These are phyloP conservation scores for Mycogona germanica DNA, from an alignment of 2,888 invertebrate genomes.

Conservation along the genomic window DNA sequence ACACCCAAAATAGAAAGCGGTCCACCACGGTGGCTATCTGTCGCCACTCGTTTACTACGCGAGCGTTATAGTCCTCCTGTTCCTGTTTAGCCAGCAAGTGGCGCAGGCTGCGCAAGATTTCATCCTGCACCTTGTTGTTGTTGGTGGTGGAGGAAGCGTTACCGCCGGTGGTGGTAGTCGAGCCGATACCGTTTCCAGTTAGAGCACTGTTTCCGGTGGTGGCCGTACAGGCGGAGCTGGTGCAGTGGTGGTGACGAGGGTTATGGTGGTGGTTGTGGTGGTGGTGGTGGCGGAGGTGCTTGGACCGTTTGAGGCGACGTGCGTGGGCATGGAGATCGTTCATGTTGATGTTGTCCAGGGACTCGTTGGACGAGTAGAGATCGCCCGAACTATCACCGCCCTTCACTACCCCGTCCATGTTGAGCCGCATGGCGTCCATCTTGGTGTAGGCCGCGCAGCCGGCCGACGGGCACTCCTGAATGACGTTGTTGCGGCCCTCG, in stretches of 20 bases:
- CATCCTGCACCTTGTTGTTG: constrained; percentile 30
- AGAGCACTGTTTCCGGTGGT: not conserved
- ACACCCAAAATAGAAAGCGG: constrained; percentile 42
- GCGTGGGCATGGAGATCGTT: constrained; percentile 16
- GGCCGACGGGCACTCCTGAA: constrained; percentile 1
- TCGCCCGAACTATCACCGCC: constrained; percentile 10
- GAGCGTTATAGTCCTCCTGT: constrained; percentile 34
- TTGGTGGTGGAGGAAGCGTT: constrained; percentile 9
- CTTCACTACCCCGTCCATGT: constrained; percentile 8
- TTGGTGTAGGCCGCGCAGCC: constrained; percentile 1
- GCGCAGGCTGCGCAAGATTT: constrained; percentile 36
- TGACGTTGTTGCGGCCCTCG: constrained; percentile 1
- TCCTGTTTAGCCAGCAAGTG: constrained; percentile 39
- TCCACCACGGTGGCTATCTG: constrained; percentile 42
- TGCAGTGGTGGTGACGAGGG: too few species aligned
- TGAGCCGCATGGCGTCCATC: constrained; percentile 1
- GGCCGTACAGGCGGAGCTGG: not conserved
- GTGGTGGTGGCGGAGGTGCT: constrained; percentile 7
- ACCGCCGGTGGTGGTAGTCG: constrained; percentile 4
- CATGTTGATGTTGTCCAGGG: constrained; percentile 18
- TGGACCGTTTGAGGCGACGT: too few species aligned
- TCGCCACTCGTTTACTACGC: constrained; percentile 42
- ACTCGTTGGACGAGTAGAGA: constrained; percentile 23
- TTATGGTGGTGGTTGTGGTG: not conserved
- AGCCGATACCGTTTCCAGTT: not conserved